These are phyloP conservation scores for Cyclophora albipunctata DNA, from an alignment of 2,888 invertebrate species.

Conservation along the genomic window DNA sequence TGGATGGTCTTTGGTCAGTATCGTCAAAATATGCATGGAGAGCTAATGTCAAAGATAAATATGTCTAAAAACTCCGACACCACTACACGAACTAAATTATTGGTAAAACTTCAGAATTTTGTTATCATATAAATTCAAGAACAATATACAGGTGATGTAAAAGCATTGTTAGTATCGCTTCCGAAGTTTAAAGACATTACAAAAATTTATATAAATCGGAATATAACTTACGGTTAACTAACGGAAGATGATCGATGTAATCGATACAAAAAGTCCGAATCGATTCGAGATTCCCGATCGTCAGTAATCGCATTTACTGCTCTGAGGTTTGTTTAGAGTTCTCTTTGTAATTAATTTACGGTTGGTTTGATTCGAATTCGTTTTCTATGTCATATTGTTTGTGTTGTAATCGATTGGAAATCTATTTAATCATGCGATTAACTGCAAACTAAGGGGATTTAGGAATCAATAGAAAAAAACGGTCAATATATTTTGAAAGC, in stretches of 20 bases:
- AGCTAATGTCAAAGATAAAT: too few species aligned
- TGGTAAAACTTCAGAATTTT: too few species aligned
- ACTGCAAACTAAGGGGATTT: background rate
- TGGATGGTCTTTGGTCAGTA: too few species aligned
- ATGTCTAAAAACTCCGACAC: too few species aligned
- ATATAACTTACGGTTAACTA: constrained; percentile 60
- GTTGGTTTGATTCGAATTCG: constrained; percentile 35
- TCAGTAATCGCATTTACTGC: constrained; percentile 49
- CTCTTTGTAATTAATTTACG: constrained; percentile 36
- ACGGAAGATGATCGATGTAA: constrained; percentile 58
- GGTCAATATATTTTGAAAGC: too few species aligned
- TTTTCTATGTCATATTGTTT: constrained; percentile 23
- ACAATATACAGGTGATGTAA: too few species aligned
- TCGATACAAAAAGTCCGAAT: constrained; percentile 51
- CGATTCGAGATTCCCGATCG: constrained; percentile 40
- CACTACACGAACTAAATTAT: too few species aligned
- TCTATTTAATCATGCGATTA: constrained; percentile 10
- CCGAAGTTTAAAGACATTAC: too few species aligned
- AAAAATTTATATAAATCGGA: constrained; percentile 35
- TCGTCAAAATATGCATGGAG: too few species aligned
- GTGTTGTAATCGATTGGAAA: constrained; percentile 22
- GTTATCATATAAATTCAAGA: too few species aligned
- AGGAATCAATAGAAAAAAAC: too few species aligned
- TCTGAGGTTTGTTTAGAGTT: constrained; percentile 42
- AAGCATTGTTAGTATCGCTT: too few species aligned